These are phyloP conservation scores for Melanotaenia pygmaea DNA, from an alignment of 2,797 vertebrate genomes.

Conservation along the genomic window DNA sequence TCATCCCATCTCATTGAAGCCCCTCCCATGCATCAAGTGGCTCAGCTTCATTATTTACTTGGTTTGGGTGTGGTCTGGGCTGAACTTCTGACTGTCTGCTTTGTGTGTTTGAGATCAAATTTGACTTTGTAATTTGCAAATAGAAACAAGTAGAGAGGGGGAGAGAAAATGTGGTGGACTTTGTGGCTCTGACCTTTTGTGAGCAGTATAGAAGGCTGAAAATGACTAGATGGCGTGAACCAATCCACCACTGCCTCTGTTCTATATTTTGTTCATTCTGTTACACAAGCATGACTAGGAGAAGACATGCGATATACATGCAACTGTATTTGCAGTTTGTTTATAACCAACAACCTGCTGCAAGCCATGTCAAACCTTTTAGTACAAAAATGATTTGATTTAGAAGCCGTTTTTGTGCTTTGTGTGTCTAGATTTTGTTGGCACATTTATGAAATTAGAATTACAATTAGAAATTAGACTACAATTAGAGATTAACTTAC, in stretches of 20 bases:
- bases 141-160: not conserved
- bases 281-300: not conserved
- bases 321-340: not conserved
- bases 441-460: not conserved
- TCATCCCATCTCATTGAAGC: not conserved
- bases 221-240: slow-evolving; percentile 53
- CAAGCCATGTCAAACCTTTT: not conserved
- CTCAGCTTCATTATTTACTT: slow-evolving; percentile 26
- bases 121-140: slow-evolving; percentile 41
- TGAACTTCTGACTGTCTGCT: slow-evolving; percentile 19
- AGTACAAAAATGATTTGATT: not conserved
- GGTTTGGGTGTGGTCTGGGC: slow-evolving; percentile 67
- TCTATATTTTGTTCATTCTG: slow-evolving; percentile 17
- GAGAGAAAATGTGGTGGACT: slow-evolving; percentile 12
- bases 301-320: not conserved
- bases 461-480: too few species aligned
- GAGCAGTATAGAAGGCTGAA: slow-evolving; percentile 38
- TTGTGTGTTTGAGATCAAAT: slow-evolving; percentile 46
- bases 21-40: not conserved
- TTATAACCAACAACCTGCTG: not conserved
- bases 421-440: not conserved
- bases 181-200: slow-evolving; percentile 67
- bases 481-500: not conserved
- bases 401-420: not conserved
- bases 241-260: slow-evolving; percentile 22